Evolutionary conservation across 2,888 invertebrate species (phyloP).

Genomic region (Andricus curvator): DNA sequence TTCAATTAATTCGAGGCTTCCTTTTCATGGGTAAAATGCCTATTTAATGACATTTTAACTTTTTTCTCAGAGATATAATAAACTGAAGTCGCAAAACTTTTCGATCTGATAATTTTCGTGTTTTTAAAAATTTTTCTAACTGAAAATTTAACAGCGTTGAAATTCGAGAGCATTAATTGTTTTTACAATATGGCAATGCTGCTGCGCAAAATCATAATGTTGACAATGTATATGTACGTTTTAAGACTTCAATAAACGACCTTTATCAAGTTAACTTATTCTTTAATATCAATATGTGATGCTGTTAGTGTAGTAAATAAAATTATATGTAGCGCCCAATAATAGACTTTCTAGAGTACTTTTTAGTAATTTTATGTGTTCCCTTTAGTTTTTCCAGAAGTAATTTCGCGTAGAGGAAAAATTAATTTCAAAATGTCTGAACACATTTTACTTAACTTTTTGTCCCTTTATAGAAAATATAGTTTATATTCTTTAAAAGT

Average conservation of each 20-base stretch:
- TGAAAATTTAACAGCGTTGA: too few species aligned
- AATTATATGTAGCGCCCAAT: slow-evolving; percentile 42
- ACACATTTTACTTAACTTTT: neutral
- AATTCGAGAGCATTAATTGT: neutral
- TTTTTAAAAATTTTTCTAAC: too few species aligned
- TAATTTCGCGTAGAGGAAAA: neutral
- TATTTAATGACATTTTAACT: neutral
- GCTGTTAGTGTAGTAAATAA: slow-evolving; percentile 54
- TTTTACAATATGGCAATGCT: slow-evolving; percentile 30
- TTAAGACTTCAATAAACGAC: slow-evolving; percentile 70
- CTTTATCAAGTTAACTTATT: slow-evolving; percentile 60
- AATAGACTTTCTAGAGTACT: neutral
- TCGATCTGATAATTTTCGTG: too few species aligned
- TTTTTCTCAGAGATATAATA: neutral
- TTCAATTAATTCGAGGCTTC: too few species aligned
- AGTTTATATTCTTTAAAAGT: neutral
- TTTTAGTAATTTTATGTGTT: neutral
- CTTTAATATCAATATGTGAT: slow-evolving; percentile 62
- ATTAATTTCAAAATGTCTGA: neutral
- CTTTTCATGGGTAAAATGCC: neutral
- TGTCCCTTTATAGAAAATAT: neutral
- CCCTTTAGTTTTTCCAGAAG: neutral
- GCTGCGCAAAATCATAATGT: slow-evolving; percentile 42
- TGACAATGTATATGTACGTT: slow-evolving; percentile 71
- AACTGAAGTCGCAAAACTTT: neutral